Percentiles rank a stretch among this genome's conserved stretches.
Evolutionary conservation across 2,113 vertebrate genomes (phyloP).

Genomic region (Dipodomys spectabilis): DNA sequence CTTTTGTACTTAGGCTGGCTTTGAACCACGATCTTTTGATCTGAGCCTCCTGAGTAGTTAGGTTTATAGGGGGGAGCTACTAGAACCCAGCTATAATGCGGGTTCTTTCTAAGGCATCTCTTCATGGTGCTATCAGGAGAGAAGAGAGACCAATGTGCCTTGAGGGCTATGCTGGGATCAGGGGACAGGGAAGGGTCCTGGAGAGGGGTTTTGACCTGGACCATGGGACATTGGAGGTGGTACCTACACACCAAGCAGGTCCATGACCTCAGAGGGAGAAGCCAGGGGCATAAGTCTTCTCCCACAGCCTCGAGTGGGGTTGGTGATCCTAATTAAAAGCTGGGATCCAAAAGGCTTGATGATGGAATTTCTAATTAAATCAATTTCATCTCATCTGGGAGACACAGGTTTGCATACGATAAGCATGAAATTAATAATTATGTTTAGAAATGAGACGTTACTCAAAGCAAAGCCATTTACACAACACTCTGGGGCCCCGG

Average conservation of each 20-base stretch:
- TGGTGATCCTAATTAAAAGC: constrained; percentile 85
- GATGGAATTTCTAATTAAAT: constrained; percentile 89
- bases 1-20: too few relatives aligned
- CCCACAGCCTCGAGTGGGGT: constrained; percentile 65
- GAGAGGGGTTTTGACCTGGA: neutral
- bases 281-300: constrained; percentile 11
- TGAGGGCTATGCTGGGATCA: neutral
- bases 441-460: constrained; percentile 81
- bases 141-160: neutral
- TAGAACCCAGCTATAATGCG: too few relatives aligned
- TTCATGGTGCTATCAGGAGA: neutral
- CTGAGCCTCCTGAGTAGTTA: too few relatives aligned
- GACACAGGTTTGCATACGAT: constrained; percentile 83
- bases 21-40: too few relatives aligned
- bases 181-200: neutral
- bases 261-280: neutral
- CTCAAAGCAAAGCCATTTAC: constrained; percentile 46
- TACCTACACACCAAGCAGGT: neutral
- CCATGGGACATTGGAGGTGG: neutral
- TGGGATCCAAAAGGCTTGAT: constrained; percentile 82
- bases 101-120: neutral
- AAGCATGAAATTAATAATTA: constrained; percentile 87
- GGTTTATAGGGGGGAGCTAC: too few relatives aligned
- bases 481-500: neutral
- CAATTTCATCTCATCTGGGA: constrained; percentile 85